Percentiles rank a stretch among this genome's conserved stretches.
Conservation (phyloP, 2,113 vertebrate species). For the Irena cyanogastra region DNA sequence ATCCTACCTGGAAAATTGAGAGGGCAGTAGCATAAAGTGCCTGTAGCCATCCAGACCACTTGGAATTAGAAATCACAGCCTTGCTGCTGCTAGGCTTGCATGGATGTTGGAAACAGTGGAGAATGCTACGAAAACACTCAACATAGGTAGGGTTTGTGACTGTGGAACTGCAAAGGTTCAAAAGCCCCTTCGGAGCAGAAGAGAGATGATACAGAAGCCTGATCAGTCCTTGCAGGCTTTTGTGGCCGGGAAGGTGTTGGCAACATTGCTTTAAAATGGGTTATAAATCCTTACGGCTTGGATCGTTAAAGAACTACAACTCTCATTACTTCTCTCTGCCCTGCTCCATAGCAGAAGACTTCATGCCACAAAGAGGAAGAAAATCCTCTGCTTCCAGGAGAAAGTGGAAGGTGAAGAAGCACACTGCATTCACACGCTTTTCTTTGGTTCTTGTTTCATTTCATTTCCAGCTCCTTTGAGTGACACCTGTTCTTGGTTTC, state of each 20-base stretch:
- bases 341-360: not conserved
- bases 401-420: not conserved
- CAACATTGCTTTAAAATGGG: not conserved
- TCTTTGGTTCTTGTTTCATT: not conserved
- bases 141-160: not conserved
- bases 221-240: not conserved
- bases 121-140: not conserved
- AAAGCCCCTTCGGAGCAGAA: not conserved
- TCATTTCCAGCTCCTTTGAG: not conserved
- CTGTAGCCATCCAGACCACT: not conserved
- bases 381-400: not conserved
- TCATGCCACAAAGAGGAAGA: not conserved
- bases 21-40: not conserved
- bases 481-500: not conserved
- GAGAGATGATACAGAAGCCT: not conserved
- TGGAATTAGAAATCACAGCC: not conserved
- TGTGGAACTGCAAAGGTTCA: not conserved
- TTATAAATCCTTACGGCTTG: constrained; percentile 3
- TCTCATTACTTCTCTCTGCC: not conserved
- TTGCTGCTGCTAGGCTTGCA: not conserved
- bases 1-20: not conserved
- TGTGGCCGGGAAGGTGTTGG: not conserved
- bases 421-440: fast-evolving
- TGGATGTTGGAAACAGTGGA: not conserved
- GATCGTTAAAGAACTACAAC: not conserved